Base-by-base conservation (phyloP, 2,888 invertebrate species). In the Acleris cristana region DNA sequence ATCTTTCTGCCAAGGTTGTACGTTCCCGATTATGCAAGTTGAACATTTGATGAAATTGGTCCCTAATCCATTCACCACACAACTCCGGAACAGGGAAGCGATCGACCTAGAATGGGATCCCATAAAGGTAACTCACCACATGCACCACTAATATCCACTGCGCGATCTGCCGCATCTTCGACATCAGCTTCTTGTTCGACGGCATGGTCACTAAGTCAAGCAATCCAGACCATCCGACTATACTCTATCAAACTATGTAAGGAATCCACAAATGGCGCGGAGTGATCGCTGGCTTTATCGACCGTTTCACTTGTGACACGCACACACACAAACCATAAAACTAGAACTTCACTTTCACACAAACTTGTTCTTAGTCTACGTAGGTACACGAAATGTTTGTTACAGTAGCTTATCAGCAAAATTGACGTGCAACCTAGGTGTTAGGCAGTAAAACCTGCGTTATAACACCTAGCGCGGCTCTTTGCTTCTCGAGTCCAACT, bases 271-370 rank as follows among this genome's bases (percentile, higher is more conserved):
- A 88, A 90, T 88, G 89, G 84, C 86, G 85, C 85, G 82, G 78
- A 82, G 85, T 86, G 84, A 86, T 84, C 88, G 86, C 84, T 76
- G 87, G 88, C 85, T 87, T 84, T 88, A 92, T 89, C 89, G 88
- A 91, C 87, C 89, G 92, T 87, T 89, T 89, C 90, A 89, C 89
- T 86, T 80, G 80, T 82, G 86, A 87, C 90, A 90, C 90, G 87
- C 90, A 90, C 91, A 89, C 90, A 85, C 81, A 79, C 75, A 82
- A 80, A 82, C 72, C 79, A 77, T 71, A 79, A 79, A 86, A 88
- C 86, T 88, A 88, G 84, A 84, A 82, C 78, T 84, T 89, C 89
- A 90, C 91, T 91, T 90, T 90, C 89, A 88, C 91, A 86, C 79
- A 80, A 85, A 86, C 83, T 87, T 84, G 86, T 87, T 87, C 83